Evolutionary conservation across 2,888 invertebrate genomes (phyloP), one percentile per base, ranked within the genome.

Genomic region (Tanytarsus gracilentus): DNA sequence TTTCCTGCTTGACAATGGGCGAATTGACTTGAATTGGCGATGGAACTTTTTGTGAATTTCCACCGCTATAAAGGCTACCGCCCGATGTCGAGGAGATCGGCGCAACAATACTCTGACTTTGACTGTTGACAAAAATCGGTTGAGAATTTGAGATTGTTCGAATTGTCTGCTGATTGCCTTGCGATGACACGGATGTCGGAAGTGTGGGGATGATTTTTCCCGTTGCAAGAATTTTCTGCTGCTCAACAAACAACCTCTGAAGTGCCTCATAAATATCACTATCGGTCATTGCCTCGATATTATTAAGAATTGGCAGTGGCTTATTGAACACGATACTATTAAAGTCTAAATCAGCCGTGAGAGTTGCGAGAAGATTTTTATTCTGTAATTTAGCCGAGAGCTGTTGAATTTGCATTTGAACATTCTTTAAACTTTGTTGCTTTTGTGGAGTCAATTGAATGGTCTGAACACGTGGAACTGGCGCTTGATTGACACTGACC

Each of bases 381-480:
- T 76, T 73, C 61, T 74, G 73, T 64, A 79, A 70, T 64, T 79
- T 78, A 16, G 78, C 75, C 36, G 79, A 77, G 58, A 87, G 72
- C 52, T 79, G 77, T 68, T 83, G 81, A 58, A 88, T 84, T 71
- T 86, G 85, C 66, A 80, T 74, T 69, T 85, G 84, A 8, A 85
- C 79, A 61, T 77, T 78, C 67, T 81, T 79, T 63, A 83, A 69
- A 65, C 81, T 75, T 68, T 82, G 82, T 68, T 86, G 86, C 67
- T 85, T 86, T 66, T 85, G 85, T 9, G 83, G 82, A 14, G 84
- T 84, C 52, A 87, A 70, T 66, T 86, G 85, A 64, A 86, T 85
- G 8, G 85, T 84, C 68, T 85, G 85, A 59, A 85, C 82, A 63
- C 82, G 76, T 63, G 83, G 82, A 16, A 76, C 71, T 48, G 64